These are phyloP conservation scores for Channallabes apus DNA, from an alignment of 2,797 vertebrate species.

Conservation along the genomic window DNA sequence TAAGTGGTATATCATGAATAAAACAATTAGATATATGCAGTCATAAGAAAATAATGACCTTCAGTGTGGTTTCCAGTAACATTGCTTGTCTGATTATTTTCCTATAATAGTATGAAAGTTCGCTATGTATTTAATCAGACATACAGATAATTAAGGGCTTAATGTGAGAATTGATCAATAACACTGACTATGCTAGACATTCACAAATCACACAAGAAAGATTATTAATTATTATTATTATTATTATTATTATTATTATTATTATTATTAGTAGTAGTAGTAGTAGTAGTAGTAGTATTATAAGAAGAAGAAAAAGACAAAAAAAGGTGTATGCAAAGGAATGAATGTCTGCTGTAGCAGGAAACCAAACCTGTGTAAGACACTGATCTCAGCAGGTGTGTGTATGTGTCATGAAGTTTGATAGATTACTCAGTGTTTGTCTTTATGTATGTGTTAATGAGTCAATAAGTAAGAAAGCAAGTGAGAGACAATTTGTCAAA, in stretches of 20 bases:
- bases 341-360: neutral
- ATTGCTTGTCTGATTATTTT: neutral
- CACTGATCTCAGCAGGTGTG: constrained; percentile 7
- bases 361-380: neutral
- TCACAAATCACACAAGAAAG: no score
- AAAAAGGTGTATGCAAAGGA: neutral
- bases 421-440: neutral
- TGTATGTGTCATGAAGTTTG: neutral
- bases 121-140: neutral
- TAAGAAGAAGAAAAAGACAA: neutral
- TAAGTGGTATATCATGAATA: neutral
- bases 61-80: neutral
- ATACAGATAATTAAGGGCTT: neutral
- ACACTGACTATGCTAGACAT: neutral
- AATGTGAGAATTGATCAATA: neutral
- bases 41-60: neutral
- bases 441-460: neutral
- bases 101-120: neutral
- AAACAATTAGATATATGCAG: neutral
- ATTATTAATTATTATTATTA: neutral
- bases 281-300: neutral
- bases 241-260: no score
- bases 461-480: neutral
- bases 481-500: neutral
- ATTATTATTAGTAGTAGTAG: no score